A percentile compares a stretch with the other conserved stretches of the same genome.
Evolutionary conservation across 1,140 invertebrate species (phyloP).

Genomic region (Halesus radiatus): DNA sequence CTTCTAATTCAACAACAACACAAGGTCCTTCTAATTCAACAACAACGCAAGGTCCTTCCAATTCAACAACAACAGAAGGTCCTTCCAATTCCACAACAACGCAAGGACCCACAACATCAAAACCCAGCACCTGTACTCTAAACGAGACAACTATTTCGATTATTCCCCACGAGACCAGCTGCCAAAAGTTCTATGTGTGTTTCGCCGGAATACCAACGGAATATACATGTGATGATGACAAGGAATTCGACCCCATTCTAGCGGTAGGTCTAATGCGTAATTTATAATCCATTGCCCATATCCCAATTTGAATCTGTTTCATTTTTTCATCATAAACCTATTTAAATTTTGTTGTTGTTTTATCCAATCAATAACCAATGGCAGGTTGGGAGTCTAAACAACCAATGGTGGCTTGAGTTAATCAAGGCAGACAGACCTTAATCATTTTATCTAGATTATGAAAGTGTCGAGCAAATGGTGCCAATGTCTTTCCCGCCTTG

Average conservation of each 20-base stretch:
- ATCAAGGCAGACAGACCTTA: too few species aligned
- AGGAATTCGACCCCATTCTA: background rate
- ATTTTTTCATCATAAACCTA: too few species aligned
- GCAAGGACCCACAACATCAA: background rate
- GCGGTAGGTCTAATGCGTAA: background rate
- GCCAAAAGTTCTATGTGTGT: slow-evolving; percentile 5
- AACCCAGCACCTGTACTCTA: background rate
- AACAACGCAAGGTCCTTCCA: background rate
- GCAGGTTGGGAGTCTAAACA: too few species aligned
- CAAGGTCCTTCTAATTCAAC: background rate
- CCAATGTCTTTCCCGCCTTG: too few species aligned
- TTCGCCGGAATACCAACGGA: background rate
- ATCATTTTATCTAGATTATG: too few species aligned
- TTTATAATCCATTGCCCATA: too few species aligned
- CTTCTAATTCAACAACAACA: background rate
- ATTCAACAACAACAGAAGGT: background rate
- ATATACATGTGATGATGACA: background rate
- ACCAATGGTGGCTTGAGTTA: too few species aligned
- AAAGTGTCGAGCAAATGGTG: too few species aligned
- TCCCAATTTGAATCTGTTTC: too few species aligned
- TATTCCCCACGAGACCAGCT: background rate
- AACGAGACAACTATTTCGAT: background rate
- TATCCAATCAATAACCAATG: too few species aligned
- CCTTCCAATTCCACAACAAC: background rate
- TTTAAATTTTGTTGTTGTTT: too few species aligned